These are phyloP conservation scores for Dusona sp. DNA, from an alignment of 2,888 invertebrate species.

Conservation along the genomic window DNA sequence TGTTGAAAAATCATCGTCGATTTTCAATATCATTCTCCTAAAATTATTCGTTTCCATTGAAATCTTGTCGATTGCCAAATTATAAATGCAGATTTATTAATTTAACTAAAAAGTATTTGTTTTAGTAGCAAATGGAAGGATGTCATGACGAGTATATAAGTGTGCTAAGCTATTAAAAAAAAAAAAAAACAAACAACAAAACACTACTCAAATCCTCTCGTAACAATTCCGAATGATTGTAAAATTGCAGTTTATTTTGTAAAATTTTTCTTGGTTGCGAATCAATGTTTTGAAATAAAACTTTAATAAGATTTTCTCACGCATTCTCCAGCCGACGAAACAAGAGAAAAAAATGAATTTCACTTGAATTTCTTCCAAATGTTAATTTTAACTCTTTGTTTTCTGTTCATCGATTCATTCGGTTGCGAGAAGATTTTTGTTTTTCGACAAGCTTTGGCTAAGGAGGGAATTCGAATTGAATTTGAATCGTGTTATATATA, in stretches of 20 bases:
- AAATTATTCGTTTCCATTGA: constrained; percentile 64
- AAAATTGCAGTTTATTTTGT: constrained; percentile 22
- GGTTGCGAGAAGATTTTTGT: constrained; percentile 17
- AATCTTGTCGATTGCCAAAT: constrained; percentile 57
- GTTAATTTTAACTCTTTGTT: neutral
- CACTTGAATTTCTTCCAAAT: constrained; percentile 2
- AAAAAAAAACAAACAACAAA: constrained; percentile 1
- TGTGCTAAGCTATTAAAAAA: constrained; percentile 8
- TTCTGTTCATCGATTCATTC: constrained; percentile 27
- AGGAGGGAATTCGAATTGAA: constrained; percentile 29
- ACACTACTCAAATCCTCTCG: constrained; percentile 14
- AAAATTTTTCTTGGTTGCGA: constrained; percentile 12
- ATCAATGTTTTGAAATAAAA: constrained; percentile 31
- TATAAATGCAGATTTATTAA: constrained; percentile 40
- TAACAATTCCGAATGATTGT: constrained; percentile 24
- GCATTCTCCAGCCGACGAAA: constrained; percentile 39
- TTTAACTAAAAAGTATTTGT: constrained; percentile 29
- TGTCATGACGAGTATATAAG: constrained; percentile 30
- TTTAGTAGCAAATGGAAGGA: constrained; percentile 62
- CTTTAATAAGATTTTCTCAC: constrained; percentile 30
- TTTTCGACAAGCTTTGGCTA: constrained; percentile 6
- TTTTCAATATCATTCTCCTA: constrained; percentile 58
- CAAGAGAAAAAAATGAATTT: constrained; percentile 31
- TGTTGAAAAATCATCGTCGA: constrained; percentile 62
- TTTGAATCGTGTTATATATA: constrained; percentile 2